A percentile compares a stretch with the other conserved stretches of the same genome.
Evolutionary conservation across 2,888 invertebrate genomes (phyloP).

Genomic region (Dolomedes plantarius): DNA sequence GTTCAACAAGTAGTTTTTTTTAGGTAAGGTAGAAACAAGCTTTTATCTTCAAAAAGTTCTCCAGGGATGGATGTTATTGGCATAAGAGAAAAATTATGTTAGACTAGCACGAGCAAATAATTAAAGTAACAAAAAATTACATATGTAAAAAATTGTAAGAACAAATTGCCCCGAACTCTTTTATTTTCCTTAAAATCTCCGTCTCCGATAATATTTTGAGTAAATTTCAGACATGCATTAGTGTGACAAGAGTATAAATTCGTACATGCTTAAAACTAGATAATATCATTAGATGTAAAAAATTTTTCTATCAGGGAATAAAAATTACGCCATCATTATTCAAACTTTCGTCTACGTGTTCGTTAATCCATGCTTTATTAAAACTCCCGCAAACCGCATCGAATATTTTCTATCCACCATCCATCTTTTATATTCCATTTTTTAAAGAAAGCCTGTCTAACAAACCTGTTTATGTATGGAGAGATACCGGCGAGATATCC

Average conservation of each 20-base stretch:
- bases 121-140: no score
- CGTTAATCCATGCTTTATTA: slow-evolving; percentile 3
- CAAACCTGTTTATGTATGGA: slow-evolving; percentile 15
- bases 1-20: no score
- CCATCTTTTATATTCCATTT: neutral
- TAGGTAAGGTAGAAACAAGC: no score
- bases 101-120: no score
- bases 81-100: no score
- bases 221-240: neutral
- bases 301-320: neutral
- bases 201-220: neutral
- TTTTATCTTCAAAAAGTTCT: no score
- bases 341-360: neutral
- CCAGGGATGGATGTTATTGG: no score
- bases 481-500: slow-evolving; percentile 42
- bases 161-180: no score
- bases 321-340: neutral
- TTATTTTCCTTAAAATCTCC: slow-evolving; percentile 5
- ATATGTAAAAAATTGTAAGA: no score
- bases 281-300: slow-evolving; percentile 8
- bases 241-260: neutral
- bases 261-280: neutral
- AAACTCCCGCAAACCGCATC: neutral
- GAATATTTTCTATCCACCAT: neutral
- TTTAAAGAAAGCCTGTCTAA: neutral